phyloP scores from a whole-genome alignment of 2,113 vertebrate species.

The Hystrix cristata region DNA sequence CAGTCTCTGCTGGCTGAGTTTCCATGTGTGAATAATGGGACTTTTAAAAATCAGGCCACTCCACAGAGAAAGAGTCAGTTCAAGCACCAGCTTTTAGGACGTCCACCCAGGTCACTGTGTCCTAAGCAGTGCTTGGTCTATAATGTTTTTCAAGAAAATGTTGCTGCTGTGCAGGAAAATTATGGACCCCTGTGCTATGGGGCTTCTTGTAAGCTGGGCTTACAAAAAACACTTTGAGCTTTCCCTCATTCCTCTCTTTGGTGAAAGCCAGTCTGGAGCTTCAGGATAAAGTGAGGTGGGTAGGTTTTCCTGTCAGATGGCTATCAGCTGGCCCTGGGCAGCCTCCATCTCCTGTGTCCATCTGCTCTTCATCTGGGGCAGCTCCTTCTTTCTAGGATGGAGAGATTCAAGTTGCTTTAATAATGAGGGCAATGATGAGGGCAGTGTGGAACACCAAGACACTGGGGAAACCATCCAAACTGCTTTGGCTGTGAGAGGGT shows the following conservation, averaged over 20 bases:
- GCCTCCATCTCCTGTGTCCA: background rate
- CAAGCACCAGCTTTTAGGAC: background rate
- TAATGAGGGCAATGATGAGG: background rate
- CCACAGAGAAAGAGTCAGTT: background rate
- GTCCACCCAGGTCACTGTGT: background rate
- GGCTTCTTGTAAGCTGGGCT: background rate
- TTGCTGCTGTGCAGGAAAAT: background rate
- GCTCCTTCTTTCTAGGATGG: background rate
- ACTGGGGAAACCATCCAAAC: background rate
- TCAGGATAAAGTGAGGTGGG: background rate
- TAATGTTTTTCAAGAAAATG: background rate
- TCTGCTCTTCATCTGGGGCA: background rate
- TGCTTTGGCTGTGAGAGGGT: background rate
- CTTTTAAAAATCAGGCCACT: background rate
- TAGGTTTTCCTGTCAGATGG: background rate
- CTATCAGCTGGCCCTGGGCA: background rate
- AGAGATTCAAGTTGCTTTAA: background rate
- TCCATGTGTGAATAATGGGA: background rate
- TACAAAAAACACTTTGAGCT: background rate
- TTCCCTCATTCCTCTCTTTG: background rate
- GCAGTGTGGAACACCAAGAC: rapidly evolving
- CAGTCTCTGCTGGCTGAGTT: background rate
- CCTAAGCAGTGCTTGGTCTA: background rate
- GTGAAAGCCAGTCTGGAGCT: background rate
- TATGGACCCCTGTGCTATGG: background rate